phyloP scores from a whole-genome alignment of 2,888 invertebrate genomes.

The Ectropis crepuscularia region DNA sequence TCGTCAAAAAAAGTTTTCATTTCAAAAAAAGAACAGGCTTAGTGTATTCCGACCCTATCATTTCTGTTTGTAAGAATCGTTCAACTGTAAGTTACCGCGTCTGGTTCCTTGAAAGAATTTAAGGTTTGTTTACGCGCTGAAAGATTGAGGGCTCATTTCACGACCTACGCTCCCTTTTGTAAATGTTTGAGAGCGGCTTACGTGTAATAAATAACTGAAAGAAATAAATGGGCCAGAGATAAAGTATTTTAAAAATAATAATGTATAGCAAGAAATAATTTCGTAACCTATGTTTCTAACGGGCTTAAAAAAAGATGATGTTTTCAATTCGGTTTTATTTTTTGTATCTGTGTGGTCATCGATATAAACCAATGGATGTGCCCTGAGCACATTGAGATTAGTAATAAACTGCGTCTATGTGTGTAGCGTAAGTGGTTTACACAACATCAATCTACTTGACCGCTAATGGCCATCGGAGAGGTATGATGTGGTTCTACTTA shows the following conservation, averaged over 20 bases:
- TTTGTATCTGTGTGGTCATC: too few relatives aligned
- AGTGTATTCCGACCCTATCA: conserved; percentile 25
- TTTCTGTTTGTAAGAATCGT: conserved; percentile 43
- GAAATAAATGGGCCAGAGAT: conserved; percentile 5
- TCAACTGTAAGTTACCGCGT: conserved; percentile 29
- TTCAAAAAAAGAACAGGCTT: too few relatives aligned
- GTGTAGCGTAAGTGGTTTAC: too few relatives aligned
- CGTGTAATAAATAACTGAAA: conserved; percentile 12
- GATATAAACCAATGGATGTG: too few relatives aligned
- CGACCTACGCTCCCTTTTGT: conserved; percentile 28
- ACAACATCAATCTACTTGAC: too few relatives aligned
- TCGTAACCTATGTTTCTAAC: neutral
- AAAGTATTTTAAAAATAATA: conserved; percentile 2
- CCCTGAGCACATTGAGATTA: too few relatives aligned
- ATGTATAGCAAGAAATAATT: neutral
- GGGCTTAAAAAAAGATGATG: too few relatives aligned
- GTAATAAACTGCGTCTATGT: too few relatives aligned
- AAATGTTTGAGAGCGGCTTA: conserved; percentile 18
- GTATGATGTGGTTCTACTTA: too few relatives aligned
- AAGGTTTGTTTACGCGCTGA: conserved; percentile 34
- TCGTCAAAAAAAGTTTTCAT: too few relatives aligned
- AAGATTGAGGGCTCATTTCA: conserved; percentile 38
- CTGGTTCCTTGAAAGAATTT: conserved; percentile 40
- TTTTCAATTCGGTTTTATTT: too few relatives aligned
- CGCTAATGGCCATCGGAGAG: too few relatives aligned